Evolutionary conservation across 2,888 invertebrate species (phyloP).

Genomic region (Mycalesis mineus): DNA sequence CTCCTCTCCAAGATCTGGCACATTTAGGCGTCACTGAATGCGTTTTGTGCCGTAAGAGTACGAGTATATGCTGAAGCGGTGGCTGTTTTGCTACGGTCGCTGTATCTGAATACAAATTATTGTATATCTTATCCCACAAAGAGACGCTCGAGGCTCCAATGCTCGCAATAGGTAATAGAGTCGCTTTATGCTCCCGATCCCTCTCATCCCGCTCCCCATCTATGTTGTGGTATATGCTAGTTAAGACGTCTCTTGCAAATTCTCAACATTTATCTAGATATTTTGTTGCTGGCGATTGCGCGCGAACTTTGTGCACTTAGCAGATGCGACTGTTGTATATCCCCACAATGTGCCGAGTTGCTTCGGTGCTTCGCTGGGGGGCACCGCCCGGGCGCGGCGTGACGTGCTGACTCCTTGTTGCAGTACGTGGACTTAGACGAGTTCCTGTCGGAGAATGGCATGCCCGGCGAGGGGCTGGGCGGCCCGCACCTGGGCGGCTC

Average conservation of each 20-base stretch:
- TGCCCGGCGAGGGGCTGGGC: slow-evolving; percentile 87
- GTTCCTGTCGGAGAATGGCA: slow-evolving; percentile 96
- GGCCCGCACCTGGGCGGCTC: slow-evolving; percentile 82
- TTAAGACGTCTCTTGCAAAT: not conserved
- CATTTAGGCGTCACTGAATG: no score
- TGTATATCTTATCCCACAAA: not conserved
- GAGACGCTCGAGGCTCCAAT: slow-evolving; percentile 16
- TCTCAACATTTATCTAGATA: not conserved
- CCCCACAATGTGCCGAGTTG: not conserved
- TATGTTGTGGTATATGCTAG: slow-evolving; percentile 15
- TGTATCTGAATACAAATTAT: not conserved
- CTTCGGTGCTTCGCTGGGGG: slow-evolving; percentile 3
- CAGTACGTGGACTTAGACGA: slow-evolving; percentile 98
- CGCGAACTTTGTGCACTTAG: slow-evolving; percentile 19
- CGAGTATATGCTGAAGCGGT: no score
- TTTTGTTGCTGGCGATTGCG: slow-evolving; percentile 9
- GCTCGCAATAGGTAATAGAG: slow-evolving; percentile 67
- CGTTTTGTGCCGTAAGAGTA: no score
- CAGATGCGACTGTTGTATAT: slow-evolving; percentile 21
- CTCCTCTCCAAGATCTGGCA: no score
- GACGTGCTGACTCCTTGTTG: slow-evolving; percentile 49
- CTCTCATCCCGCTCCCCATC: slow-evolving; percentile 8
- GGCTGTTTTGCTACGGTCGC: not conserved
- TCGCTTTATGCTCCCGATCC: slow-evolving; percentile 33
- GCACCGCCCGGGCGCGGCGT: slow-evolving; percentile 33